phyloP scores from a whole-genome alignment of 2,113 vertebrate genomes.

The Lethenteron camtschaticum region DNA sequence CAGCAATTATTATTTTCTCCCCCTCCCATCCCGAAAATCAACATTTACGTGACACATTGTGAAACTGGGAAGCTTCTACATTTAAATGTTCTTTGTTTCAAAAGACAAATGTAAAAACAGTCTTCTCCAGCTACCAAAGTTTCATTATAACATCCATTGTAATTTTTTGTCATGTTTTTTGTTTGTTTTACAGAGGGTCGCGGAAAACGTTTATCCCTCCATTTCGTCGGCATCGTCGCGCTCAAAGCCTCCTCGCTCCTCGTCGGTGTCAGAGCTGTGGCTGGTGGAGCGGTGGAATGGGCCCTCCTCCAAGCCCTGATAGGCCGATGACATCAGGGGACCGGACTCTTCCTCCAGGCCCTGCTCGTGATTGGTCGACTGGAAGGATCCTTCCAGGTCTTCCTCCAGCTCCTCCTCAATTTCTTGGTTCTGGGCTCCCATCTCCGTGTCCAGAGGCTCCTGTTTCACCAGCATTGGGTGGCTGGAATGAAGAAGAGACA shows the following conservation, averaged over 20 bases:
- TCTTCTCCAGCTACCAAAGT: too few relatives aligned
- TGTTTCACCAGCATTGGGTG: constrained; percentile 1
- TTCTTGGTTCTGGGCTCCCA: not conserved
- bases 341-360: not conserved
- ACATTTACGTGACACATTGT: too few relatives aligned
- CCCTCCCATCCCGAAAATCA: too few relatives aligned
- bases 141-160: too few relatives aligned
- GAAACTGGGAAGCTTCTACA: too few relatives aligned
- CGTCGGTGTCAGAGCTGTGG: constrained; percentile 4
- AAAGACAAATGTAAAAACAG: too few relatives aligned
- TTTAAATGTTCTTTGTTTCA: too few relatives aligned
- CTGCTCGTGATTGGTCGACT: not conserved
- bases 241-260: not conserved
- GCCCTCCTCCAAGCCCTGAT: constrained; percentile 1
- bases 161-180: too few relatives aligned
- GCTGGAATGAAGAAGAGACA: constrained; percentile 1
- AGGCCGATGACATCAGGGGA: not conserved
- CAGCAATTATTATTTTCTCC: too few relatives aligned
- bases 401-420: not conserved
- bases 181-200: too few relatives aligned
- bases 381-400: not conserved
- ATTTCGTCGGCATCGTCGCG: constrained; percentile 1
- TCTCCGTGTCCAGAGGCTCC: constrained; percentile 3
- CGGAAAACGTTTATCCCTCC: not conserved
- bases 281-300: not conserved